Evolutionary conservation across 2,888 invertebrate genomes (phyloP).

Genomic region (Lasius platythorax): DNA sequence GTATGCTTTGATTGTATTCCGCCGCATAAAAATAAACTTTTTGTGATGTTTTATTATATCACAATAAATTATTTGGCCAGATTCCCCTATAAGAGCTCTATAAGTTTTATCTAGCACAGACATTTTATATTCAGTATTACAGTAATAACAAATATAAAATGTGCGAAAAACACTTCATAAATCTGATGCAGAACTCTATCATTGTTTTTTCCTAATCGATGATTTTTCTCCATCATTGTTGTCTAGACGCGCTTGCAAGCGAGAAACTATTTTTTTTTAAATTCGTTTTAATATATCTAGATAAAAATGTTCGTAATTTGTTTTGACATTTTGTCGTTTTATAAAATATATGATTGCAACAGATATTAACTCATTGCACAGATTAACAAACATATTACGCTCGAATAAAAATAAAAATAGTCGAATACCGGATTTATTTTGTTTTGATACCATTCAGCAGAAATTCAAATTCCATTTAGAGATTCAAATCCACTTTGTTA

Average conservation of each 20-base stretch:
- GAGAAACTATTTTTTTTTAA: not conserved
- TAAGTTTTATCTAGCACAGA: not conserved
- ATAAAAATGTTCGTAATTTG: not conserved
- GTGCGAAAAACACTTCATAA: not conserved
- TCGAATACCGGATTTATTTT: not conserved
- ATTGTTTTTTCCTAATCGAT: not conserved
- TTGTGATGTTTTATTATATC: no score
- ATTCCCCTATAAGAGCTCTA: not conserved
- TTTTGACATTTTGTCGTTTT: not conserved
- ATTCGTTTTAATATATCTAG: not conserved
- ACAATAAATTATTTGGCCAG: not conserved
- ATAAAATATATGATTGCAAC: not conserved
- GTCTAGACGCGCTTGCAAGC: not conserved
- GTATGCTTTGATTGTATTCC: not conserved
- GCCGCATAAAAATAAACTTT: no score
- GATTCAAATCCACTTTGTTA: no score
- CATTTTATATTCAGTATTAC: not conserved
- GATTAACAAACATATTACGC: not conserved
- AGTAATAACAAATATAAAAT: not conserved
- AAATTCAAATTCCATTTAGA: no score
- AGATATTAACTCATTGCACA: not conserved
- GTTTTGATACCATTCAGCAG: no score
- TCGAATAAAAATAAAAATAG: not conserved
- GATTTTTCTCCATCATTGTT: not conserved
- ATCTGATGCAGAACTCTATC: not conserved